Base-by-base conservation (phyloP, 2,888 invertebrate genomes). In the Orthosia incerta region DNA sequence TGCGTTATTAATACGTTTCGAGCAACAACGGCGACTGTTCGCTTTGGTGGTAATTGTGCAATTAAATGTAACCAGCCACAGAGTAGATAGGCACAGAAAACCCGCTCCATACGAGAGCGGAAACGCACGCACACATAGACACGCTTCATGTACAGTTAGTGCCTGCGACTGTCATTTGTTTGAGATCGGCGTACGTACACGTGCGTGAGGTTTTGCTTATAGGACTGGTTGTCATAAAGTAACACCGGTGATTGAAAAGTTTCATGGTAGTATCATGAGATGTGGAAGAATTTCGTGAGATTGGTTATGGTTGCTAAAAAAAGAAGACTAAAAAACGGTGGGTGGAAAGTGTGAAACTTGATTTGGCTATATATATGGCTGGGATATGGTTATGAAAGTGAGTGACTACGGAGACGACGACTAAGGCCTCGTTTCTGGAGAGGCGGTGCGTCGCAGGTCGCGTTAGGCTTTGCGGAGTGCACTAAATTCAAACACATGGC, bases 1-100 rank as follows among this genome's bases (percentile, higher is more conserved):
- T 63, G 74, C 66, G 66, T 79, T 59, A 83, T 60, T 80, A 80
- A 79, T 70, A 51, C 51, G 55, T 74, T 70, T 26, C 56, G 55
- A 51, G 59, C 75, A 67, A 61, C 80, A 48, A 70, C 4, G 60
- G 69, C 5, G 45, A n/a, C 62, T 31, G 56, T 39, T 70, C 65
- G 53, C 56, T 57, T 26, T 53, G 56, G 46, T 53, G 66, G 13
- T 50, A 67, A 78, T 79, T 71, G 51, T 60, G 69, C 70, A 79
- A 83, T 80, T 79, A 56, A 50, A 69, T 66, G 59, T 79, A 48
- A 55, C 26, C 16, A 23, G n/a, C 3, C 20, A 68, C 3, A 56
- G 15, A 46, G 13, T 23, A 56, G 18, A 39, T 26, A 51, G 4
- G 13, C 2, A 50, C 57, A 77, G 50, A 69, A 31, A 20, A 1